phyloP scores from a whole-genome alignment of 2,113 vertebrate species.

The Odobenus rosmarus region DNA sequence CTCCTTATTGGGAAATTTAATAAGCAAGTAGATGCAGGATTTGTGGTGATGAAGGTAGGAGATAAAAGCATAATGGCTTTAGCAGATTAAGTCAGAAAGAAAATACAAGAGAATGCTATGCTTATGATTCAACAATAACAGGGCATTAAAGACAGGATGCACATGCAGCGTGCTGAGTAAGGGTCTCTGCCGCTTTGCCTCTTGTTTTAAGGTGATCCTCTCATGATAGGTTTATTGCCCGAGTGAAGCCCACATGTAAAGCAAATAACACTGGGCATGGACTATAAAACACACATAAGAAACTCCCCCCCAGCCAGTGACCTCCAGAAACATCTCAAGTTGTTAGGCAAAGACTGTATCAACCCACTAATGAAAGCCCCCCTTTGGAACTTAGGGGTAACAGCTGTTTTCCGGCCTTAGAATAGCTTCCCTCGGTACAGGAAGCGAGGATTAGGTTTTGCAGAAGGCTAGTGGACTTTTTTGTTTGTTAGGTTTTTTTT shows the following conservation, averaged over 20 bases:
- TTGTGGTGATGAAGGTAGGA: not conserved
- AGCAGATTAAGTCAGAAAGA: constrained; percentile 62
- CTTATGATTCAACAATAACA: not conserved
- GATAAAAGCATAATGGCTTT: constrained; percentile 54
- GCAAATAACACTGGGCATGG: not conserved
- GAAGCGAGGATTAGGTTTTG: constrained; percentile 64
- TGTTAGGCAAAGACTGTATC: not conserved
- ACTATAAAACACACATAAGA: not conserved
- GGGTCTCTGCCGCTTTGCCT: not conserved
- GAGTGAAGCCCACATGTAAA: not conserved
- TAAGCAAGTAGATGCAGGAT: constrained; percentile 39
- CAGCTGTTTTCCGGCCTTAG: constrained; percentile 74
- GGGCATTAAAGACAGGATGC: not conserved
- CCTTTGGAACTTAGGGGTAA: not conserved
- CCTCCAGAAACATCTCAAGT: not conserved
- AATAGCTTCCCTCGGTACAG: constrained; percentile 7
- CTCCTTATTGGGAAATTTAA: constrained; percentile 51
- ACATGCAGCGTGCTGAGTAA: not conserved
- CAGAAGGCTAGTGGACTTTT: not conserved
- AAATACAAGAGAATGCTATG: not conserved
- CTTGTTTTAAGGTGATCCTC: not conserved
- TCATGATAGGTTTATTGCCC: not conserved
- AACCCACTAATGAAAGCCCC: not conserved
- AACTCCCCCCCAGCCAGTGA: too few species aligned
- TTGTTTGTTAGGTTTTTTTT: constrained; percentile 43